Conservation (phyloP, 1,140 invertebrate species). For the Magallana ariakensis region DNA sequence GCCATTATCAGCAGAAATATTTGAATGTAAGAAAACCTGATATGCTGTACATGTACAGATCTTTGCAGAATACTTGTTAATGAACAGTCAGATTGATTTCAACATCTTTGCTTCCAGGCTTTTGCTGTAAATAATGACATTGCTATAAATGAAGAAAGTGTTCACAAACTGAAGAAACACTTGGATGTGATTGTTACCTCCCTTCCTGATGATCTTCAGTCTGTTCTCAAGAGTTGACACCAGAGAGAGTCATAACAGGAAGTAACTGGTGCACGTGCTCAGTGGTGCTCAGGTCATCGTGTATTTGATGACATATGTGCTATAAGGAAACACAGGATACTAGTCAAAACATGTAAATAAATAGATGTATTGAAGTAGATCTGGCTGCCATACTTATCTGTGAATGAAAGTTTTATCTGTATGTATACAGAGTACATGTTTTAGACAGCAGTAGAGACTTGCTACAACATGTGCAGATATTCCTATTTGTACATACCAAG, state of each 20-base stretch:
- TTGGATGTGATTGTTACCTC: slow-evolving; percentile 91
- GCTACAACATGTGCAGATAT: no score
- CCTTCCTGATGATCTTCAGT: slow-evolving; percentile 93
- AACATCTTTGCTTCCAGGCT: slow-evolving; percentile 81
- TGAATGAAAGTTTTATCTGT: no score
- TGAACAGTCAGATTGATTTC: no score
- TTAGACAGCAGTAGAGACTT: no score
- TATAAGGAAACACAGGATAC: neutral
- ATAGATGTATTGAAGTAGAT: no score
- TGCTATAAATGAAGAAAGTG: slow-evolving; percentile 85
- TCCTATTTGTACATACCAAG: no score
- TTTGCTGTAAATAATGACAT: slow-evolving; percentile 83
- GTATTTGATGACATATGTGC: neutral
- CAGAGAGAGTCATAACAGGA: neutral
- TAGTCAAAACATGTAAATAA: neutral
- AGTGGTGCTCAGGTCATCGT: slow-evolving; percentile 1
- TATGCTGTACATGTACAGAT: no score
- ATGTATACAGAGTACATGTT: no score
- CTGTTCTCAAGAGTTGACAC: slow-evolving; percentile 84
- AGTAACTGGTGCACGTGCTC: slow-evolving; percentile 8
- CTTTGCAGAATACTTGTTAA: no score
- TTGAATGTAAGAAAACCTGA: no score
- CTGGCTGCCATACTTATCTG: no score
- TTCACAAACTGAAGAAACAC: slow-evolving; percentile 87
- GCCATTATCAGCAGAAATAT: no score